phyloP scores from a whole-genome alignment of 2,113 vertebrate genomes.

The Caranx melampygus region DNA sequence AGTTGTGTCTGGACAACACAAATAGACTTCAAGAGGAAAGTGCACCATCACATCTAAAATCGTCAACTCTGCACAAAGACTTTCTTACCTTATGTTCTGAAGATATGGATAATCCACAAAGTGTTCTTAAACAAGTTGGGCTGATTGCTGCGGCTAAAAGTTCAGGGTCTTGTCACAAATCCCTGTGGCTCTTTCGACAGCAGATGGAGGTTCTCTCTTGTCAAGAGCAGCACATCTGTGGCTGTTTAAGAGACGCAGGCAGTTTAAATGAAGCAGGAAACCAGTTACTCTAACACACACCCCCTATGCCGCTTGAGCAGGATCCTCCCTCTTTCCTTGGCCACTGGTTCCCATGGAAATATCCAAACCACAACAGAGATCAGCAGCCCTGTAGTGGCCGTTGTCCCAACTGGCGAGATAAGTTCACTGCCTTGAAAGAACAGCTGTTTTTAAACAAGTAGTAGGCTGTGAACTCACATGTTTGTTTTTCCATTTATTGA shows the following conservation, averaged over 20 bases:
- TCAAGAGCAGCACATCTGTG: slow-evolving; percentile 68
- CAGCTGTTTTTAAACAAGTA: slow-evolving; percentile 51
- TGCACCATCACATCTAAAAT: background rate
- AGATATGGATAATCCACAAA: slow-evolving; percentile 50
- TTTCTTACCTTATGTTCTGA: slow-evolving; percentile 68
- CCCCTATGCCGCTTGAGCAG: slow-evolving; percentile 52
- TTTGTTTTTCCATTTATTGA: slow-evolving; percentile 68
- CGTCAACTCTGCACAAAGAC: background rate
- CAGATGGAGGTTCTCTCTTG: slow-evolving; percentile 49
- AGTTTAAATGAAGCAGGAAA: slow-evolving; percentile 79
- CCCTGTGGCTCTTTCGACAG: slow-evolving; percentile 34
- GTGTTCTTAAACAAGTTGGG: slow-evolving; percentile 11
- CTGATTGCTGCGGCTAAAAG: slow-evolving; percentile 8
- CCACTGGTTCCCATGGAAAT: slow-evolving; percentile 81
- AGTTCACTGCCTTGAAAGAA: slow-evolving; percentile 60
- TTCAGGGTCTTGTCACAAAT: slow-evolving; percentile 26
- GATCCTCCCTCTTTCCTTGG: slow-evolving; percentile 69
- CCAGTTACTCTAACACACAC: slow-evolving; percentile 63
- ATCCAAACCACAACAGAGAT: slow-evolving; percentile 68
- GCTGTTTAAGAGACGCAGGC: slow-evolving; percentile 58
- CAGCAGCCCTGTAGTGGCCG: slow-evolving; percentile 41
- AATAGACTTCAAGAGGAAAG: background rate
- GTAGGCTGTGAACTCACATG: slow-evolving; percentile 39
- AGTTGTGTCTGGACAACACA: background rate
- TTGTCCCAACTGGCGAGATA: slow-evolving; percentile 68